A percentile compares a stretch with the other conserved stretches of the same genome.
phyloP scores from a whole-genome alignment of 2,797 vertebrate genomes.

The Botia kubotai region DNA sequence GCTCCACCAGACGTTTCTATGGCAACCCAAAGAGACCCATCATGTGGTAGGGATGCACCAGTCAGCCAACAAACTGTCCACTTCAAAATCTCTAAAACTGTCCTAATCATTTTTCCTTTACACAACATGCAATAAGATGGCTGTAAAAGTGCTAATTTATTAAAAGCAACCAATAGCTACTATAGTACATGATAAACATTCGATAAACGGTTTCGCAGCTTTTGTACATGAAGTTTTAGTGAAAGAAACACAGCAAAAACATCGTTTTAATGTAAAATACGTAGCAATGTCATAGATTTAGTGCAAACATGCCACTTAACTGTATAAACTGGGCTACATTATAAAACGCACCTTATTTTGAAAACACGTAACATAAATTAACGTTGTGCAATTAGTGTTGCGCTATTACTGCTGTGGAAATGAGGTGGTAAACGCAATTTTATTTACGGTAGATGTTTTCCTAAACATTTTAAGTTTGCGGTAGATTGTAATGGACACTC shows the following conservation, averaged over 20 bases:
- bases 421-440: neutral
- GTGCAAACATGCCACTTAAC: neutral
- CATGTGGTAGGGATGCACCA: slow-evolving; percentile 79
- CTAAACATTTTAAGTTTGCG: neutral
- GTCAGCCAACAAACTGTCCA: slow-evolving; percentile 69
- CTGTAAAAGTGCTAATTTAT: neutral
- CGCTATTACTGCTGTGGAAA: neutral
- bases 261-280: too few relatives aligned
- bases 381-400: neutral
- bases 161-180: neutral
- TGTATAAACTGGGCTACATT: neutral
- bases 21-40: slow-evolving; percentile 81
- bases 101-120: slow-evolving; percentile 13
- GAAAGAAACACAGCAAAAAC: too few relatives aligned
- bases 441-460: neutral
- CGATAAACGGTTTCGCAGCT: too few relatives aligned
- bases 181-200: neutral
- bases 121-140: neutral
- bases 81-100: slow-evolving; percentile 20
- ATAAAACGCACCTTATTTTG: neutral
- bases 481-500: neutral
- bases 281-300: neutral
- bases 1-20: slow-evolving; percentile 74
- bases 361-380: neutral
- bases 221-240: too few relatives aligned